These are phyloP conservation scores for Paratrypauchen microcephalus DNA, from an alignment of 2,797 vertebrate genomes.

Conservation along the genomic window DNA sequence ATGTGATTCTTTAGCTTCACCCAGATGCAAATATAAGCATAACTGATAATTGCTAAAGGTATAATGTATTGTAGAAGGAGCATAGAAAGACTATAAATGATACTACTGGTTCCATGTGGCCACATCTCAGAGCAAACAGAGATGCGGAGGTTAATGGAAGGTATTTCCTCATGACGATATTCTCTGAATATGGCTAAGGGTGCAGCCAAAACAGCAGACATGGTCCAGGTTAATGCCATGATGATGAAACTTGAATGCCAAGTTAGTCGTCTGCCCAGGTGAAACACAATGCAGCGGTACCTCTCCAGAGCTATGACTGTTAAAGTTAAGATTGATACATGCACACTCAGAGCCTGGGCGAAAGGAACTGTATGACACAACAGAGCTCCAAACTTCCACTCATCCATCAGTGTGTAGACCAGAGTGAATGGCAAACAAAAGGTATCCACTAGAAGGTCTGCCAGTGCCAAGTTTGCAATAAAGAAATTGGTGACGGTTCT, in stretches of 20 bases:
- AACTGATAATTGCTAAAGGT: constrained; percentile 88
- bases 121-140: constrained; percentile 91
- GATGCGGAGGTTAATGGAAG: constrained; percentile 85
- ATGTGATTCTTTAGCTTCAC: constrained; percentile 90
- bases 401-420: constrained; percentile 87
- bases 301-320: constrained; percentile 90
- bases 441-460: constrained; percentile 89
- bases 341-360: constrained; percentile 89
- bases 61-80: constrained; percentile 88
- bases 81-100: constrained; percentile 92
- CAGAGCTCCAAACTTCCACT: constrained; percentile 91
- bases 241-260: constrained; percentile 85
- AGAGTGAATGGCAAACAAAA: constrained; percentile 91
- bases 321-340: constrained; percentile 88
- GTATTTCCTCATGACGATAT: constrained; percentile 86
- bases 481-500: constrained; percentile 93
- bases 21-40: constrained; percentile 91
- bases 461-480: constrained; percentile 91
- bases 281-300: constrained; percentile 90
- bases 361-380: constrained; percentile 91
- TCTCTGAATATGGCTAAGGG: constrained; percentile 92
- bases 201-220: constrained; percentile 84
- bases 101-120: constrained; percentile 84
- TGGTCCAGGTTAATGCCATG: constrained; percentile 84
- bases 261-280: constrained; percentile 86